Evolutionary conservation across 2,113 vertebrate species (phyloP).

Genomic region (Phrynosoma platyrhinos): DNA sequence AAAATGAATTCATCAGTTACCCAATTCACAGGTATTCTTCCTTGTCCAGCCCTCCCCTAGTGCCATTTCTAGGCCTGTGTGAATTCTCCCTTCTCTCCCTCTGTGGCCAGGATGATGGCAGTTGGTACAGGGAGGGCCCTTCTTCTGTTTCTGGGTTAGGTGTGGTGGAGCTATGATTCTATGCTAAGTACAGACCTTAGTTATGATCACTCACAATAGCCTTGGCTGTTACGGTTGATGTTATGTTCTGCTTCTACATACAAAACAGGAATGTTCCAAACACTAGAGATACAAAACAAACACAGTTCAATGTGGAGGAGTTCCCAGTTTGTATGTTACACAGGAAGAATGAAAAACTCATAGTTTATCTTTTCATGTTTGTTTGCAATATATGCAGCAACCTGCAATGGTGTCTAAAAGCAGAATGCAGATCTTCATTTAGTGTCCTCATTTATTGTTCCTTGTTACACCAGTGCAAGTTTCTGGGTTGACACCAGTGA

Average conservation of each 20-base stretch:
- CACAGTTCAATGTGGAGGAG: neutral
- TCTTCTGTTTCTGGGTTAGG: neutral
- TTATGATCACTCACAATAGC: no score
- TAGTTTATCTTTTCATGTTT: neutral
- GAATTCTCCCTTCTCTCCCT: neutral
- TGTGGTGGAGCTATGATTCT: no score
- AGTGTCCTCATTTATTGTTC: neutral
- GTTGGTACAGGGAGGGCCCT: neutral
- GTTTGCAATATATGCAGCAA: neutral
- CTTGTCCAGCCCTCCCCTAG: neutral
- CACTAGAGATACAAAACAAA: neutral
- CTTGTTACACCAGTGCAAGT: neutral
- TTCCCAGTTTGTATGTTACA: neutral
- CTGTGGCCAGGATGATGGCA: no score
- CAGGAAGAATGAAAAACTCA: neutral
- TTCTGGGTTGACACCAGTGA: no score
- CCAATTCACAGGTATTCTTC: no score
- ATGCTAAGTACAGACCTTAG: no score
- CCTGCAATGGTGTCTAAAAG: neutral
- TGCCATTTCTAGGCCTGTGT: neutral
- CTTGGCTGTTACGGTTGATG: no score
- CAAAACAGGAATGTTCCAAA: neutral
- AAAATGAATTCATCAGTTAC: neutral
- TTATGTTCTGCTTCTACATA: neutral
- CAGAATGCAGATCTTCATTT: no score